These are phyloP conservation scores for Pachymerium ferrugineum DNA, from an alignment of 2,888 invertebrate genomes.

Conservation along the genomic window DNA sequence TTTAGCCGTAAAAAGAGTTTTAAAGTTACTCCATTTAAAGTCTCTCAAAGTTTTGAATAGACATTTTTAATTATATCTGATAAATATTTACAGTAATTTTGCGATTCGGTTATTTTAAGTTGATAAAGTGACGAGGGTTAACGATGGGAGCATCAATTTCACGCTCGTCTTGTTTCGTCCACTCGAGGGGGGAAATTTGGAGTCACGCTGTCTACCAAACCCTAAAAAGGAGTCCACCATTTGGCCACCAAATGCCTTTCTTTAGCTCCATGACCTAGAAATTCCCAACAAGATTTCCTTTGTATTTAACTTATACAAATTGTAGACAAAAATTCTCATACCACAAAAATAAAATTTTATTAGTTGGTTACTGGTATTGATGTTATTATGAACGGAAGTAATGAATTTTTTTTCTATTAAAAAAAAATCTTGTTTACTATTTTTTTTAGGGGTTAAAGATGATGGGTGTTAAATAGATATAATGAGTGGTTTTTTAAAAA, in stretches of 20 bases:
- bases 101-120: not conserved
- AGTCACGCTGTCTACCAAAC: not conserved
- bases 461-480: not conserved
- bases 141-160: not conserved
- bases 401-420: not conserved
- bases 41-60: too few species aligned
- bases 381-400: too few species aligned
- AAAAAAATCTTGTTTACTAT: not conserved
- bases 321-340: not conserved
- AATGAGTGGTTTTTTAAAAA: not conserved
- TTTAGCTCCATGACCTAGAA: not conserved
- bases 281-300: too few species aligned
- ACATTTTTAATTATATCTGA: too few species aligned
- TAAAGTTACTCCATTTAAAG: too few species aligned
- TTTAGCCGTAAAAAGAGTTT: too few species aligned
- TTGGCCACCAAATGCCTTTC: too few species aligned
- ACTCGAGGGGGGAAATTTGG: not conserved
- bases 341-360: too few species aligned
- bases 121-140: not conserved
- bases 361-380: too few species aligned
- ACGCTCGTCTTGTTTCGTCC: not conserved
- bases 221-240: not conserved
- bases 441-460: not conserved
- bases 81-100: too few species aligned
- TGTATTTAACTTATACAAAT: too few species aligned